Conservation (phyloP, 1,140 invertebrate species). For the Macrobrachium nipponense region DNA sequence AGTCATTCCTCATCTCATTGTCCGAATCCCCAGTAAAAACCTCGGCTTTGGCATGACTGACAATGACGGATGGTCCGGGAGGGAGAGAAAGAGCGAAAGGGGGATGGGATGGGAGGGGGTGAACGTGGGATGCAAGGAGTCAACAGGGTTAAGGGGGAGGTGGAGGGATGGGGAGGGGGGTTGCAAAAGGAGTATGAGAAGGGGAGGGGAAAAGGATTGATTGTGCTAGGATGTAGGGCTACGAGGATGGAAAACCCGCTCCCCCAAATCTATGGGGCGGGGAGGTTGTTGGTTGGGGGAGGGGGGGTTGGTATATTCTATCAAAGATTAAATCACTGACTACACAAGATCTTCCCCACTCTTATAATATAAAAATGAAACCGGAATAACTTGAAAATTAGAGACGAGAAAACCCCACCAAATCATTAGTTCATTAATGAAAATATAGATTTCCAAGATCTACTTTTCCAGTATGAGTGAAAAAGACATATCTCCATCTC, state of each 20-base stretch:
- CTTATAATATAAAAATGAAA: no score
- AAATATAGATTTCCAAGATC: no score
- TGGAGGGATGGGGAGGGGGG: no score
- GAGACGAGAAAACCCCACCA: no score
- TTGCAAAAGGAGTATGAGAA: conserved; percentile 9
- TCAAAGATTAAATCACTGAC: background rate
- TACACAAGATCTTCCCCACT: no score
- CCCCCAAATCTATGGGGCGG: background rate
- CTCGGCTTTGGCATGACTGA: conserved; percentile 57
- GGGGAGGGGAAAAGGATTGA: background rate
- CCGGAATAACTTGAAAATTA: no score
- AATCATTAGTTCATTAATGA: no score
- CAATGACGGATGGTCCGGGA: conserved; percentile 52
- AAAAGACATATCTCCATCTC: no score
- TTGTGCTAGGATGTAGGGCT: background rate
- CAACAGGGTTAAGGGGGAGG: background rate
- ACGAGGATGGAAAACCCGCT: background rate
- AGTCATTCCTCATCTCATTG: conserved; percentile 59
- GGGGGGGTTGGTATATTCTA: background rate
- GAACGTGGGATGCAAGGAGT: background rate
- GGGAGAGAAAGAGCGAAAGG: conserved; percentile 32
- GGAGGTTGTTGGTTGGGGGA: no score
- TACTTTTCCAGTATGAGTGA: no score
- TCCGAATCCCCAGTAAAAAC: conserved; percentile 55
- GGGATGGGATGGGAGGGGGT: background rate